Conservation (phyloP, 64 coral and sea anemone genomes). For the Montipora foliosa region DNA sequence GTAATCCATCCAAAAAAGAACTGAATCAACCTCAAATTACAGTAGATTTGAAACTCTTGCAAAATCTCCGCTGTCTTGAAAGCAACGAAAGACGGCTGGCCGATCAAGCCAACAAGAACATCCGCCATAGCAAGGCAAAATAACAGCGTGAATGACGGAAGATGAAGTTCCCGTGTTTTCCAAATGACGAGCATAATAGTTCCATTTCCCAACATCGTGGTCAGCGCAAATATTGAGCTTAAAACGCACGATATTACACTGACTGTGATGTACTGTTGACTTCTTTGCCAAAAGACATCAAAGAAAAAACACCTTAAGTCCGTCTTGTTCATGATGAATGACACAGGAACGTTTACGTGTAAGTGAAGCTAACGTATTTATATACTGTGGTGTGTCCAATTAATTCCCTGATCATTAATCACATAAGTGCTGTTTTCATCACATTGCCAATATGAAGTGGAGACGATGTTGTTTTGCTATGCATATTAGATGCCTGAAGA, state of each 20-base stretch:
- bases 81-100: conserved; percentile 36
- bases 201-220: conserved; percentile 31
- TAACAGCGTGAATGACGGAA: conserved; percentile 24
- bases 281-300: not conserved
- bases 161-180: not conserved
- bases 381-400: not conserved
- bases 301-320: not conserved
- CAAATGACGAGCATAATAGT: conserved; percentile 47
- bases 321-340: not conserved
- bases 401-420: no score
- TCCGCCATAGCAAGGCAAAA: conserved; percentile 33
- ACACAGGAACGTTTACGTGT: not conserved
- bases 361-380: not conserved
- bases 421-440: no score
- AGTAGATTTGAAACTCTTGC: not conserved
- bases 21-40: not conserved
- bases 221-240: conserved; percentile 19
- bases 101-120: conserved; percentile 36
- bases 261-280: not conserved
- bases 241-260: not conserved
- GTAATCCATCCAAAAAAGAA: conserved; percentile 13
- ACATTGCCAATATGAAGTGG: no score
- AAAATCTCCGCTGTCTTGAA: conserved; percentile 40
- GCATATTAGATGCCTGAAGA: no score
- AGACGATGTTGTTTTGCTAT: no score